These are phyloP conservation scores for Malurus alboscapulatus DNA, from an alignment of 2,113 vertebrate species.

Conservation along the genomic window DNA sequence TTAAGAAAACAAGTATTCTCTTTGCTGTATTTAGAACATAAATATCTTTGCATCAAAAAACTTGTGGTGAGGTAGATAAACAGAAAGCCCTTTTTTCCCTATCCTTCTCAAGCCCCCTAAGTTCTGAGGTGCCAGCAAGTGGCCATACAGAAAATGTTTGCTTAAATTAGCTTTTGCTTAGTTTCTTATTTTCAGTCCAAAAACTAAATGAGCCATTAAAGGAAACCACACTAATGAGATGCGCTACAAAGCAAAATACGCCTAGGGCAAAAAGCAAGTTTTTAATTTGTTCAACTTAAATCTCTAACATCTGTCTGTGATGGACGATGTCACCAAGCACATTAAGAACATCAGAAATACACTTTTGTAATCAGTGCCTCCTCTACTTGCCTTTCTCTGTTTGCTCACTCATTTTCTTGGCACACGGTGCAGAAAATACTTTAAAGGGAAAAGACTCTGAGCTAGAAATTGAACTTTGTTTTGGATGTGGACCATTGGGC, in stretches of 20 bases:
- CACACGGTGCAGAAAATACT: background rate
- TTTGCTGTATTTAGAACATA: background rate
- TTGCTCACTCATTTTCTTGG: background rate
- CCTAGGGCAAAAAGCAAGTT: constrained; percentile 12
- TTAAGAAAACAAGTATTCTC: constrained; percentile 38
- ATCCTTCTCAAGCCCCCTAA: background rate
- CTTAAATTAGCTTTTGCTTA: constrained; percentile 31
- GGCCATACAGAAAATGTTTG: background rate
- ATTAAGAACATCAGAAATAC: constrained; percentile 22
- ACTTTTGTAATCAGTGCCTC: background rate
- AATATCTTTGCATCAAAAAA: background rate
- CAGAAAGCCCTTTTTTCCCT: background rate
- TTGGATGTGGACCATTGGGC: background rate
- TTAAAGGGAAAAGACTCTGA: background rate
- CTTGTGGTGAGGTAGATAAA: background rate
- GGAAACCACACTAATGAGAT: constrained; percentile 29
- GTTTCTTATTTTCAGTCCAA: constrained; percentile 11
- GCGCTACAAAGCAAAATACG: background rate
- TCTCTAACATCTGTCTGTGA: constrained; percentile 37
- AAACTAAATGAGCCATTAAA: constrained; percentile 12
- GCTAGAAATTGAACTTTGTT: background rate
- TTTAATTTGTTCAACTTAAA: constrained; percentile 30
- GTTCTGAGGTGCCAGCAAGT: background rate
- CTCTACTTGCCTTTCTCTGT: background rate
- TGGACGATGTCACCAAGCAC: constrained; percentile 7